Evolutionary conservation across 2,888 invertebrate genomes (phyloP).

Genomic region (Pimpla rufipes): DNA sequence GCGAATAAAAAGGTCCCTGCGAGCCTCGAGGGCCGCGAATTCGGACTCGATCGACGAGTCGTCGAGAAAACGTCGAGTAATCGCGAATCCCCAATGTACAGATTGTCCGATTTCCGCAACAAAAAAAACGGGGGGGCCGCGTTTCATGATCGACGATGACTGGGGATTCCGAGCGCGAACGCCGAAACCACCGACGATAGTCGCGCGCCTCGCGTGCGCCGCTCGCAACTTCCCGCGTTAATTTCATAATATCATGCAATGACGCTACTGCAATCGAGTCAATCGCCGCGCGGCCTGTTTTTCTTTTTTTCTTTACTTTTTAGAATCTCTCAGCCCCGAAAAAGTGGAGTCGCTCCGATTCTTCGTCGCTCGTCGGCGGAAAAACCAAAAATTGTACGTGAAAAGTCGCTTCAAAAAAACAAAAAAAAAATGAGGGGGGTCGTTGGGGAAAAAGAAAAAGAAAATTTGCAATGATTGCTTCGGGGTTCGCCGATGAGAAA

Average conservation of each 20-base stretch:
- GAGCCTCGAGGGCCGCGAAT: neutral
- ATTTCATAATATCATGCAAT: constrained; percentile 7
- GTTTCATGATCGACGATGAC: constrained; percentile 24
- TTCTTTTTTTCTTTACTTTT: constrained; percentile 21
- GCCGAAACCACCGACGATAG: constrained; percentile 69
- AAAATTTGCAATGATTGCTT: constrained; percentile 51
- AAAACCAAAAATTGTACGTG: constrained; percentile 22
- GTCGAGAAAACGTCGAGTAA: neutral
- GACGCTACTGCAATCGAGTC: neutral
- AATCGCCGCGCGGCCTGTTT: neutral
- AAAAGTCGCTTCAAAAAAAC: constrained; percentile 25
- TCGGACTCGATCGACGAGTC: neutral
- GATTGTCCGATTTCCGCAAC: neutral
- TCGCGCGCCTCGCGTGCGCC: constrained; percentile 24
- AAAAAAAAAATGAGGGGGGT: neutral
- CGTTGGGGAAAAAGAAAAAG: constrained; percentile 4
- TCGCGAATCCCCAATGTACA: neutral
- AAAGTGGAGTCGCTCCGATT: neutral
- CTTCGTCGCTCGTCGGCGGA: constrained; percentile 7
- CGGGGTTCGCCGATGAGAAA: constrained; percentile 28
- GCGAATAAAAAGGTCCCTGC: constrained; percentile 6
- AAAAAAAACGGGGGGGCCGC: neutral
- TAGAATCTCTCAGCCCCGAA: neutral
- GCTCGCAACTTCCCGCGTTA: neutral
- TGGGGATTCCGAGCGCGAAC: constrained; percentile 35